A percentile compares a stretch with the other conserved stretches of the same genome.
Conservation (phyloP, 2,797 vertebrate genomes). For the Oreortyx pictus region DNA sequence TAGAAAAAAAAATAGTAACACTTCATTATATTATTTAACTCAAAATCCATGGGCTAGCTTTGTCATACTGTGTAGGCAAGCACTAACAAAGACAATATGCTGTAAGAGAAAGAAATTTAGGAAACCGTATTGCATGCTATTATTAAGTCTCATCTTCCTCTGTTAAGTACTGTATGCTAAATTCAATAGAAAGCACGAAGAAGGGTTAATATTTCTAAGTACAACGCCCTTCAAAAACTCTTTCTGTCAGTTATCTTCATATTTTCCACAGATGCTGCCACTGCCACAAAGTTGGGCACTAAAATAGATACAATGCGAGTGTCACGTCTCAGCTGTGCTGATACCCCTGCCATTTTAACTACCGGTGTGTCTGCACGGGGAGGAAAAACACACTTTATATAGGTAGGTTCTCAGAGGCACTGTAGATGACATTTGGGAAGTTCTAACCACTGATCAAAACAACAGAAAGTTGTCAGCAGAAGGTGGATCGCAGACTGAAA, state of each 20-base stretch:
- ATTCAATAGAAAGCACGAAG: neutral
- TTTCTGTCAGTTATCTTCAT: slow-evolving; percentile 55
- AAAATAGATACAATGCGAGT: slow-evolving; percentile 23
- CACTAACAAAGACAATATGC: neutral
- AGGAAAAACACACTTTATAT: neutral
- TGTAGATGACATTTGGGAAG: neutral
- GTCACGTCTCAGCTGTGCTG: slow-evolving; percentile 4
- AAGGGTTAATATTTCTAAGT: slow-evolving; percentile 32
- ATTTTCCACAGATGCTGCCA: slow-evolving; percentile 59
- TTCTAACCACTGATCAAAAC: neutral
- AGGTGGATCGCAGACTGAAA: neutral
- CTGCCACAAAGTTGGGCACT: slow-evolving; percentile 9
- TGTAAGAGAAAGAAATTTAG: neutral
- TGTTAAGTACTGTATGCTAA: neutral
- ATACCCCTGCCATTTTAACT: slow-evolving; percentile 3
- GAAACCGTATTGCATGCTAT: neutral
- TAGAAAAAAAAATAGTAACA: neutral
- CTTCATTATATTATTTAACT: neutral
- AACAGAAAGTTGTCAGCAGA: neutral
- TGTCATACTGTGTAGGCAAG: neutral
- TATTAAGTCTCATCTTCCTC: slow-evolving; percentile 20
- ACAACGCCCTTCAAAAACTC: slow-evolving; percentile 18
- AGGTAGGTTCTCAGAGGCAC: neutral
- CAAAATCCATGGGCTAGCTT: neutral
- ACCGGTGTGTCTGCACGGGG: neutral